Evolutionary conservation across 2,888 invertebrate genomes (phyloP), one percentile per base, ranked within the genome.

Genomic region (Bellardia bayeri): DNA sequence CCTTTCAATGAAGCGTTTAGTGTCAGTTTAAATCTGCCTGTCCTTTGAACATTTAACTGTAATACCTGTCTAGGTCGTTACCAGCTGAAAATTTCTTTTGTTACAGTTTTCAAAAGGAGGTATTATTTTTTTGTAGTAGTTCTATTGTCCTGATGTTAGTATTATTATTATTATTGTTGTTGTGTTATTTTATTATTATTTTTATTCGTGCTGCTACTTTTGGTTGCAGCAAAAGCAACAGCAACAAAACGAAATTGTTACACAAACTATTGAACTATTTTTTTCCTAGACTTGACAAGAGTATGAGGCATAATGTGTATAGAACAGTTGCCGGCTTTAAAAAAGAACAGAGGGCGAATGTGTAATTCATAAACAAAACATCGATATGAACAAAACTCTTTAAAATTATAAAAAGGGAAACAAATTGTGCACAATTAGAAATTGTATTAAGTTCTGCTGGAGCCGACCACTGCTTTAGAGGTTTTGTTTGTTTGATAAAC

Each of bases 181-280:
- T 79, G 4, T 37, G 58, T 30, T n/a, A 14, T 63, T 54, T 13
- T n/a, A 68, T 69, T 82, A 40, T 74, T 61, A 68, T 75, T 58
- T 68, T 49, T 45, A 75, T 75, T 80, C 37, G 30, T 85, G 68
- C 75, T 75, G 72, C 61, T 75, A 75, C 78, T 69, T 83, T 75
- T 75, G 49, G 69, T 51, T 81, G 85, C 80, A 71, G 69, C 45
- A 75, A 40, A 49, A 56, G 64, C 69, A 33, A 68, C 16, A 61
- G 64, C 69, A 33, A 68, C 16, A 61, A 61, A 68, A 71, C n/a
- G 33, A 83, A 87, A 79, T 76, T 85, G 87, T 87, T 69, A 87
- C 87, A 87, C 87, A 85, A 87, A 85, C 87, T 85, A 85, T 87
- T 87, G 87, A 87, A 87, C 87, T 82, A 87, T 85, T 87, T 87